Evolutionary conservation across 64 coral and sea anemone species (phyloP), one percentile per base, ranked within the genome.

Genomic region (Dendronephthya gigantea): DNA sequence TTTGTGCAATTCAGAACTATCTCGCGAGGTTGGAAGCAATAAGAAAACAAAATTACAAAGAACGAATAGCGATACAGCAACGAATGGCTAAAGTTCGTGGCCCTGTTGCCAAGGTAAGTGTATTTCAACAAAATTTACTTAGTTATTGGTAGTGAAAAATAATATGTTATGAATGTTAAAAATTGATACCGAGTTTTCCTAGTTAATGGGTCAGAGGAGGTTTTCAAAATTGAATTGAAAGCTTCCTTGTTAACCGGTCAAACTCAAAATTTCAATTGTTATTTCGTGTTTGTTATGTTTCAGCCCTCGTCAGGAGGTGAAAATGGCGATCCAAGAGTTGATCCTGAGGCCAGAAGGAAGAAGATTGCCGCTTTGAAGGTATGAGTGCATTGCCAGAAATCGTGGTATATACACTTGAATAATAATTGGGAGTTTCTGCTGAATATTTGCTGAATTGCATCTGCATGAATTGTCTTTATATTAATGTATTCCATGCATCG

Each of bases 351-450:
- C 11, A 89, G 95, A 15, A 89, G 39, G 82, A 91, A 98, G 83
- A 98, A 98, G 76, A 98, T 98, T 79, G 92, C 95, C 14, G 95
- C 90, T 81, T 85, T 98, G 0, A 98, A 98, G 95, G 95, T 98
- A 89, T 11, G n/a, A n/a, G n/a, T n/a, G n/a, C n/a, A n/a, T n/a
- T n/a, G n/a, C n/a, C n/a, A n/a, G n/a, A n/a, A n/a, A n/a, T n/a
- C n/a, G n/a, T n/a, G n/a, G n/a, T n/a, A n/a, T n/a, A n/a, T n/a
- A n/a, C n/a, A n/a, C n/a, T n/a, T n/a, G n/a, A n/a, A n/a, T n/a
- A n/a, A n/a, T n/a, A n/a, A n/a, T n/a, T n/a, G n/a, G n/a, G n/a
- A n/a, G n/a, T n/a, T n/a, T n/a, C n/a, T n/a, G n/a, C n/a, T n/a
- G n/a, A n/a, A n/a, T 45, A 45, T 6, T 45, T 45, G 4, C 41